phyloP scores from a whole-genome alignment of 1,140 invertebrate species.

The Paralvinella palmiformis region DNA sequence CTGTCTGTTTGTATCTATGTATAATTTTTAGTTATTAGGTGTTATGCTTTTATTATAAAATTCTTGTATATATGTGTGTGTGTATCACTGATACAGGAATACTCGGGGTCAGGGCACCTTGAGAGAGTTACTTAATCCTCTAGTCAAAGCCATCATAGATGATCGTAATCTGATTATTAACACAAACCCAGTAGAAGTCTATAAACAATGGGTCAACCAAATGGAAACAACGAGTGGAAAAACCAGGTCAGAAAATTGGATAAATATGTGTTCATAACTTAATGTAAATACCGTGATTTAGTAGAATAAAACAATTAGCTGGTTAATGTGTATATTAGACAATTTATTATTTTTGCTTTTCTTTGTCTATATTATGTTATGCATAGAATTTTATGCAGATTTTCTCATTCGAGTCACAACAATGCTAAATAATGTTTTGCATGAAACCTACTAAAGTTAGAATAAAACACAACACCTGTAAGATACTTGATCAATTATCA shows the following conservation, averaged over 20 bases:
- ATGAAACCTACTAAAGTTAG: too few relatives aligned
- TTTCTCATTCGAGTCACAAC: too few relatives aligned
- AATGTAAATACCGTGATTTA: background rate
- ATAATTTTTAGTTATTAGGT: too few relatives aligned
- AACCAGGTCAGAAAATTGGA: slow-evolving; percentile 53
- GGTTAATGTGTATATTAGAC: background rate
- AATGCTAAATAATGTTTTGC: too few relatives aligned
- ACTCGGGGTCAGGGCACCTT: slow-evolving; percentile 63
- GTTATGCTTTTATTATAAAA: background rate
- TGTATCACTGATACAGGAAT: slow-evolving; percentile 56
- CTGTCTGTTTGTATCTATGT: too few relatives aligned
- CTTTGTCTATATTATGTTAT: background rate
- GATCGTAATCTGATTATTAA: slow-evolving; percentile 67
- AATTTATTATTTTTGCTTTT: background rate
- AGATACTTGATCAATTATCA: too few relatives aligned
- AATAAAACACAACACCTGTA: too few relatives aligned
- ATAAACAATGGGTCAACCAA: slow-evolving; percentile 74
- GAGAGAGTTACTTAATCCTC: slow-evolving; percentile 65
- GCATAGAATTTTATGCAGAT: background rate
- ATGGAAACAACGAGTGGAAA: slow-evolving; percentile 68
- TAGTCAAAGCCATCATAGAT: slow-evolving; percentile 62
- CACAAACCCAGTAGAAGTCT: slow-evolving; percentile 74
- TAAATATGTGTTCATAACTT: background rate
- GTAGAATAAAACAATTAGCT: background rate
- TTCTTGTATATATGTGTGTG: background rate